Base-by-base conservation (phyloP, 2,797 vertebrate species). In the Catostomus latipinnis region DNA sequence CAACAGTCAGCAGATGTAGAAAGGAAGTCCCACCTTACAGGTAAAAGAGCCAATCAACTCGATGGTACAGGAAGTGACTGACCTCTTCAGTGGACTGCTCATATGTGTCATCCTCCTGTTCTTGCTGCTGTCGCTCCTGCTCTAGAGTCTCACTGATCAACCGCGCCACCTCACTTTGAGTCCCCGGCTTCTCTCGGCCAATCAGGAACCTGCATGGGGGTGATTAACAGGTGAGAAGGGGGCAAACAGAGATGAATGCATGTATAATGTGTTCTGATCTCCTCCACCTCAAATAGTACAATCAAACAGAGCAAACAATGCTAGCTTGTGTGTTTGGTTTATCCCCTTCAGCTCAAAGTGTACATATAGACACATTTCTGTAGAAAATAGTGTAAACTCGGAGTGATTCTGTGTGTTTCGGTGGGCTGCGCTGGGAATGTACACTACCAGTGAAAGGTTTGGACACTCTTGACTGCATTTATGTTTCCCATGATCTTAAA, bases 101-200 rank as follows among this genome's bases (percentile, higher is more conserved):
- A 76, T 96, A 97, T 0, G 90, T 92, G 81, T 97, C 96, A 13
- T 97, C 96, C 14, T 94, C 89, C 11, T 92, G 90, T 66, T 94
- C 89, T 70, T 90, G 91, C 79, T 95, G 94, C 81, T 94, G 96
- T 83, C 94, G 94, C 87, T 98, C 96, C 83, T 97, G 96, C 88
- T 98, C 96, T 13, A 98, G 91, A 4, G 96, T 97, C 90, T 98
- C 96, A 5, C 95, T 97, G 81, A 98, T 97, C 69, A 98, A 95
- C 9, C 96, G 95, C 1, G 96, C 96, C 63, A 98, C 96, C 89
- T 98, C 96, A 63, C 96, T 98, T 85, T 96, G 96, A 10, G 94
- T 92, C 52, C 96, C 96, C 0, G 96, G 96, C 89, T 95, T 96
- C 88, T 97, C 96, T 76, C 96, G 95, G 74, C 96, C 96, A 92